Evolutionary conservation across 1,140 invertebrate species (phyloP), one percentile per base, ranked within the genome.

Genomic region (Eriocheir sinensis): DNA sequence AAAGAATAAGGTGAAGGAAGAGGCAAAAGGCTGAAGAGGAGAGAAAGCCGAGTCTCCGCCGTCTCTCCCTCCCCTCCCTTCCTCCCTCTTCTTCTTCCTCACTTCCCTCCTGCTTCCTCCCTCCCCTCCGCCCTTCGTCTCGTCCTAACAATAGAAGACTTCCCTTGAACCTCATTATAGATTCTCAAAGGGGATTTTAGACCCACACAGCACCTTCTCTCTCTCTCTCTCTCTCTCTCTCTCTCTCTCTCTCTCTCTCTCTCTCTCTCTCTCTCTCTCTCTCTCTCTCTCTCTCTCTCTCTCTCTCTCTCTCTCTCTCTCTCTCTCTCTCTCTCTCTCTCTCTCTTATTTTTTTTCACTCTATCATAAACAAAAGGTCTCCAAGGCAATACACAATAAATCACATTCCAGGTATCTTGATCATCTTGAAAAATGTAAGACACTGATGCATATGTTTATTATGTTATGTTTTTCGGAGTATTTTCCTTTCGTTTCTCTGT

Each of bases 141-240:
- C n/a, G n/a, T n/a, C 60, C 60, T 72, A 72, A 72, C 60, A 72
- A 72, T 72, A 72, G 60, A 72, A 72, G 60, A 72, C 60, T 72
- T 72, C 60, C 60, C 27, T n/a, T 72, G 60, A 72, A 72, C 60
- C 60, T 72, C 60, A 72, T 72, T 72, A 72, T 72, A 72, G 60
- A 72, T 72, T 72, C 60, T 72, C 60, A 72, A 72, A 72, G 60
- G 60, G 60, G 60, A 72, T 72, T 72, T 72, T 72, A 72, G 60
- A 21, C 60, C 60, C 60, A 72, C 60, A 72, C 60, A 72, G 60
- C 60, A 72, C 60, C 60, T 72, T 72, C 60, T 72, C 60, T 72
- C 27, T n/a, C n/a, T n/a, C 60, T 12, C 60, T 72, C 60, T 72
- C 60, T 72, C 60, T 72, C 60, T 72, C 60, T 72, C 60, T 72